A percentile compares a stretch with the other conserved stretches of the same genome.
phyloP scores from a whole-genome alignment of 1,140 invertebrate genomes.

The Pachyrhynchus sulphureomaculatus region DNA sequence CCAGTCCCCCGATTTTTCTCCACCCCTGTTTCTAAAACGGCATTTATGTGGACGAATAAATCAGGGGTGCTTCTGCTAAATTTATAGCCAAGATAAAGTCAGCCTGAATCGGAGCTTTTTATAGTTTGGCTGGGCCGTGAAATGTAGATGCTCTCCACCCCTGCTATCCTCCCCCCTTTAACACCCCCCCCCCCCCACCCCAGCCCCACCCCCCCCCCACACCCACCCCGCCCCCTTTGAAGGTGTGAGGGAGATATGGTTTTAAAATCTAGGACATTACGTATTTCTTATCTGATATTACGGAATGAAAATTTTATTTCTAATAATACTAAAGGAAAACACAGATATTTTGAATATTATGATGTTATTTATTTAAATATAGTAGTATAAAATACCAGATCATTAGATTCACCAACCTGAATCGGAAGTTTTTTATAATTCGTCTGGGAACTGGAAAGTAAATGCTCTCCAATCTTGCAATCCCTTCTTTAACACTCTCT shows the following conservation, averaged over 20 bases:
- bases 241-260: slow-evolving; percentile 47
- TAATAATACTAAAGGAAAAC: too few relatives aligned
- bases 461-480: too few relatives aligned
- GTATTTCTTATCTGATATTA: too few relatives aligned
- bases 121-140: slow-evolving; percentile 50
- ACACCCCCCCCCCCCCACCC: too few relatives aligned
- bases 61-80: slow-evolving; percentile 53
- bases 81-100: slow-evolving; percentile 54
- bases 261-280: slow-evolving; percentile 42
- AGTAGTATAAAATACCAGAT: too few relatives aligned
- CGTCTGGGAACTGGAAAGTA: too few relatives aligned
- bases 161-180: slow-evolving; percentile 15
- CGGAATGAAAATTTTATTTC: too few relatives aligned
- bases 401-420: too few relatives aligned
- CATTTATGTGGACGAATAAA: slow-evolving; percentile 54
- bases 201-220: slow-evolving; percentile 23
- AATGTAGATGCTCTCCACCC: slow-evolving; percentile 51
- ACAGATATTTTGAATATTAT: too few relatives aligned
- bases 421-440: too few relatives aligned
- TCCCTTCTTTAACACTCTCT: too few relatives aligned
- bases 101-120: slow-evolving; percentile 52
- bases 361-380: too few relatives aligned
- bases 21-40: slow-evolving; percentile 25
- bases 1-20: slow-evolving; percentile 25
- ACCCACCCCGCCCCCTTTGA: slow-evolving; percentile 7